Conservation (phyloP, 2,888 invertebrate species). For the Notodonta dromedarius region DNA sequence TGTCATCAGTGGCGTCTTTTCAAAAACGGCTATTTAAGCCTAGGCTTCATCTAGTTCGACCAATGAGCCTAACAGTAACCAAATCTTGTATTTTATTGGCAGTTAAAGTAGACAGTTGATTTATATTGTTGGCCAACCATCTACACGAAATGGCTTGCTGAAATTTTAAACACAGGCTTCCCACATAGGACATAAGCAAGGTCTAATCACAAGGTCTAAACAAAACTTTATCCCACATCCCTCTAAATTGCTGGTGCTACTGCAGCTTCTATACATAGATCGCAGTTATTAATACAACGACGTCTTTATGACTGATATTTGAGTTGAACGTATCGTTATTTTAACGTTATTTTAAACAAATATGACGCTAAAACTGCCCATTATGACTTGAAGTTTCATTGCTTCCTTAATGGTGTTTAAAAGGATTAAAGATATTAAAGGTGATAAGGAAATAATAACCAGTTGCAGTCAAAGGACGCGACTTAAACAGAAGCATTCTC, state of each 20-base stretch:
- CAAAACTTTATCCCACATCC: constrained; percentile 10
- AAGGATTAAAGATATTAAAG: neutral
- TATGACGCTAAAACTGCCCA: constrained; percentile 47
- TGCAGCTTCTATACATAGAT: constrained; percentile 40
- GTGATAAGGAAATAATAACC: neutral
- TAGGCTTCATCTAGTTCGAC: too few relatives aligned
- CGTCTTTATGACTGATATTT: constrained; percentile 64
- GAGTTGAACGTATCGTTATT: constrained; percentile 54
- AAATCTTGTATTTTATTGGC: too few relatives aligned
- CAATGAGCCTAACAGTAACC: too few relatives aligned
- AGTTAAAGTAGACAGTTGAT: too few relatives aligned
- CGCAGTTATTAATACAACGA: constrained; percentile 60
- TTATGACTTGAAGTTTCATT: constrained; percentile 43
- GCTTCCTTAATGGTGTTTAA: constrained; percentile 46
- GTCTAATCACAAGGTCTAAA: too few relatives aligned
- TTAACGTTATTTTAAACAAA: constrained; percentile 62
- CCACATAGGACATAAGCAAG: too few relatives aligned
- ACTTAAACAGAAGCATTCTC: neutral
- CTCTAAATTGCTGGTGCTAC: constrained; percentile 20
- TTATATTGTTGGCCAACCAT: too few relatives aligned
- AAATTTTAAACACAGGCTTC: too few relatives aligned
- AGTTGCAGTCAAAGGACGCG: neutral
- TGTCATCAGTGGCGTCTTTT: too few relatives aligned
- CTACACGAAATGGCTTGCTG: too few relatives aligned
- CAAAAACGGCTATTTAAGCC: too few relatives aligned